phyloP scores from a whole-genome alignment of 1,140 invertebrate species.

The Brachionus asplanchnoidis region DNA sequence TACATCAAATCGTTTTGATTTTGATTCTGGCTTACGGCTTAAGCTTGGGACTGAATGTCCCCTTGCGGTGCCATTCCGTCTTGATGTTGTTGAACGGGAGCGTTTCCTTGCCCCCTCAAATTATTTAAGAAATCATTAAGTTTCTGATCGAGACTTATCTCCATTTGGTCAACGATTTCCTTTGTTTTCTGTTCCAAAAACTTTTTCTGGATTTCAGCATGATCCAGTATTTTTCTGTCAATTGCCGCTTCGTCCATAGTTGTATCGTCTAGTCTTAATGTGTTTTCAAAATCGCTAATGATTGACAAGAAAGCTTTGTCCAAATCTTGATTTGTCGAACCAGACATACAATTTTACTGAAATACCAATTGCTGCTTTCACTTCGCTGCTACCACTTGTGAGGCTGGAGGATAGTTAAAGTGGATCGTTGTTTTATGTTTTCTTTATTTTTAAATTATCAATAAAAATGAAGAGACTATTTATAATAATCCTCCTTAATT shows the following conservation, averaged over 20 bases:
- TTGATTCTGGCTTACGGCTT: background rate
- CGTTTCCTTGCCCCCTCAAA: background rate
- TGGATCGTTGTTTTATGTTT: too few relatives aligned
- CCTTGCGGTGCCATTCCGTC: background rate
- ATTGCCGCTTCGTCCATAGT: background rate
- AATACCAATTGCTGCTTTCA: too few relatives aligned
- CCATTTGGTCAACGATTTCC: background rate
- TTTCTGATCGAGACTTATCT: background rate
- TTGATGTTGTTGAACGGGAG: background rate
- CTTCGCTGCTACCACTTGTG: too few relatives aligned
- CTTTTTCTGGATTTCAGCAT: background rate
- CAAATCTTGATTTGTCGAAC: background rate
- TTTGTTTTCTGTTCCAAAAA: conserved; percentile 8
- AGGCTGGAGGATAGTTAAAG: too few relatives aligned
- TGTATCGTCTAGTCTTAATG: background rate
- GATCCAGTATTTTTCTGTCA: conserved; percentile 7
- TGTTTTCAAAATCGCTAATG: conserved; percentile 14
- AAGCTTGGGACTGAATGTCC: background rate
- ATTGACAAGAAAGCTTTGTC: background rate
- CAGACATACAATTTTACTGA: background rate
- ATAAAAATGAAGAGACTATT: too few relatives aligned
- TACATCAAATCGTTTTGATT: background rate
- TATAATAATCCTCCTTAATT: too few relatives aligned
- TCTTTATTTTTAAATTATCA: too few relatives aligned
- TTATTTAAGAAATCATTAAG: background rate